These are phyloP conservation scores for Zaprionus capensis DNA, from an alignment of 1,140 invertebrate species.

Conservation along the genomic window DNA sequence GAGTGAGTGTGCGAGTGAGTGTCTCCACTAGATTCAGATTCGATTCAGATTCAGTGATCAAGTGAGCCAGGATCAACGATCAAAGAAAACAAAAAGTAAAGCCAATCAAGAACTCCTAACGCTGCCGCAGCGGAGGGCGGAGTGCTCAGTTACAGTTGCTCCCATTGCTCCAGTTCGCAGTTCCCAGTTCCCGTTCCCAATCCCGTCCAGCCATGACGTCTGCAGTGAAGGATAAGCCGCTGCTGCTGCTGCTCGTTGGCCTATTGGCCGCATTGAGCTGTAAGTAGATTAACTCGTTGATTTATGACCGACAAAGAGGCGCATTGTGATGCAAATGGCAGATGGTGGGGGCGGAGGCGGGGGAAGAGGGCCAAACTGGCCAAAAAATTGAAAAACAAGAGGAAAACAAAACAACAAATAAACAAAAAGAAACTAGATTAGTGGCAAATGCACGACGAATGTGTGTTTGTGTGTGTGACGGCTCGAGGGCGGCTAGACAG, in stretches of 20 bases:
- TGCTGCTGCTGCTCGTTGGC: slow-evolving; percentile 71
- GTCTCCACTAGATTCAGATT: background rate
- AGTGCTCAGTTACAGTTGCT: background rate
- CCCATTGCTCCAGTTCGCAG: background rate
- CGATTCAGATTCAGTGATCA: background rate
- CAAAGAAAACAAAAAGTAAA: background rate
- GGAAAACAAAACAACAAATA: slow-evolving; percentile 14
- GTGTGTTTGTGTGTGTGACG: slow-evolving; percentile 35
- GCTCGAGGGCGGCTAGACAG: slow-evolving; percentile 63
- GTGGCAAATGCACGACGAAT: slow-evolving; percentile 36
- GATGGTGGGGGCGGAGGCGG: slow-evolving; percentile 12
- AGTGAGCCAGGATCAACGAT: slow-evolving; percentile 28
- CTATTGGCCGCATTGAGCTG: slow-evolving; percentile 79
- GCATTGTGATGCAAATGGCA: slow-evolving; percentile 72
- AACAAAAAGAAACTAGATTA: slow-evolving; percentile 67
- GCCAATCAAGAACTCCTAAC: background rate
- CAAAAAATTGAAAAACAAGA: slow-evolving; percentile 17
- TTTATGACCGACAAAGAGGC: slow-evolving; percentile 53
- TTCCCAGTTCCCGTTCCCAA: slow-evolving; percentile 18
- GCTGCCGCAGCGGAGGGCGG: background rate
- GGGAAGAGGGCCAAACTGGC: slow-evolving; percentile 11
- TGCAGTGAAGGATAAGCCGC: slow-evolving; percentile 72
- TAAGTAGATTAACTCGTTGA: slow-evolving; percentile 73
- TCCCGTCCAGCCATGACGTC: slow-evolving; percentile 59
- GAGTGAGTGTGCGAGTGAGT: slow-evolving; percentile 9